Percentiles rank a stretch among this genome's conserved stretches.
Evolutionary conservation across 2,888 invertebrate genomes (phyloP).

Genomic region (Epiblema foenella): DNA sequence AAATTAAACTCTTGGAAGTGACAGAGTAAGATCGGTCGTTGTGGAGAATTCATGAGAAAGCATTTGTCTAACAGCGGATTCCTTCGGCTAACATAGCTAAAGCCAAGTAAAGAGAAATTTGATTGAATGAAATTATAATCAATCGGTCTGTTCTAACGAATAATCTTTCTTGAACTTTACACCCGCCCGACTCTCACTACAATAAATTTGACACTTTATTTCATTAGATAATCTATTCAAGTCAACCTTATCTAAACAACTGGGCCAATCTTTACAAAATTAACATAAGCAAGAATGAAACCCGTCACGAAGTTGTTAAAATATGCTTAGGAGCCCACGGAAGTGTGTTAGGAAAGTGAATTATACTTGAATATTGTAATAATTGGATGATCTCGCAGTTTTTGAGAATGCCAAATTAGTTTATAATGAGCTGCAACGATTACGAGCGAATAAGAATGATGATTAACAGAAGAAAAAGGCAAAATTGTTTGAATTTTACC

Average conservation of each 20-base stretch:
- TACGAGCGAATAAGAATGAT: constrained; percentile 9
- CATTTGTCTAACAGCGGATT: background rate
- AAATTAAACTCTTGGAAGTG: too few relatives aligned
- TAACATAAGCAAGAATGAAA: constrained; percentile 36
- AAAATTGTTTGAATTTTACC: background rate
- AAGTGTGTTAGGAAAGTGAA: constrained; percentile 41
- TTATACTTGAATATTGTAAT: constrained; percentile 28
- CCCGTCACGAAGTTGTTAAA: constrained; percentile 5
- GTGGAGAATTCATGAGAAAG: background rate
- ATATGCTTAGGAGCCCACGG: constrained; percentile 13
- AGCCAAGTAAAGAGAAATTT: background rate
- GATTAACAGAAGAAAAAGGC: background rate
- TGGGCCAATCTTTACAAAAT: constrained; percentile 6
- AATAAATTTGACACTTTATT: constrained; percentile 10
- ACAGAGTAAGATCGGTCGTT: background rate
- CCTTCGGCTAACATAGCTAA: background rate
- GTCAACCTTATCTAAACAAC: background rate
- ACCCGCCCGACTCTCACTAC: background rate
- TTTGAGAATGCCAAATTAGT: constrained; percentile 31
- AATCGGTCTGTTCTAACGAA: background rate
- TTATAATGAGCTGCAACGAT: constrained; percentile 15
- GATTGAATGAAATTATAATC: background rate
- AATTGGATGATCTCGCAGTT: constrained; percentile 32
- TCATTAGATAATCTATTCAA: constrained; percentile 17
- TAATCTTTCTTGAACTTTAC: background rate